Evolutionary conservation across 2,113 vertebrate species (phyloP).

Genomic region (Varanus komodoensis): DNA sequence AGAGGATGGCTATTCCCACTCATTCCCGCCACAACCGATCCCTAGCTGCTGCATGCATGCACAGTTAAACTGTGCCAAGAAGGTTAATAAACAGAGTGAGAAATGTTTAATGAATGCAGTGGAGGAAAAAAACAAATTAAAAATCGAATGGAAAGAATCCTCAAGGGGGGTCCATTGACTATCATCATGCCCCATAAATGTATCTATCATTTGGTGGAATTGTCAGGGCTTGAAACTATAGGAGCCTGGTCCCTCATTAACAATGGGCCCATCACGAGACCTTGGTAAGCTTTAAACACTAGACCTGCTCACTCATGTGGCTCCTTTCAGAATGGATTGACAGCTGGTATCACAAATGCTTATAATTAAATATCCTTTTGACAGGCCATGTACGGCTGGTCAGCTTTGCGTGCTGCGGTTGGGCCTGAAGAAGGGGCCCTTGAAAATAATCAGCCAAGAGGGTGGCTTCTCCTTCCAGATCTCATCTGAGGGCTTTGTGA

Average conservation of each 20-base stretch:
- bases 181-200: not conserved
- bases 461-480: conserved; percentile 42
- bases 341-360: conserved; percentile 43
- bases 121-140: not conserved
- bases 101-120: not conserved
- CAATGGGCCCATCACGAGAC: conserved; percentile 30
- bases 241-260: conserved; percentile 43
- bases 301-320: conserved; percentile 20
- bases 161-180: not conserved
- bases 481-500: conserved; percentile 69
- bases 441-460: conserved; percentile 69
- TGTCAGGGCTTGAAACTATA: conserved; percentile 21
- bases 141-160: not conserved
- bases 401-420: conserved; percentile 32
- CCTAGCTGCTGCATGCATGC: not conserved
- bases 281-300: conserved; percentile 47
- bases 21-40: no score
- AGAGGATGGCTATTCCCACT: not conserved
- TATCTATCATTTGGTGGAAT: not conserved
- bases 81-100: not conserved
- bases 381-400: conserved; percentile 48
- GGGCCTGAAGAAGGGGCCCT: conserved; percentile 59
- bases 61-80: no score
- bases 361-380: conserved; percentile 45
- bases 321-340: conserved; percentile 48